These are phyloP conservation scores for Sakesphorus luctuosus DNA, from an alignment of 2,113 vertebrate species.

Conservation along the genomic window DNA sequence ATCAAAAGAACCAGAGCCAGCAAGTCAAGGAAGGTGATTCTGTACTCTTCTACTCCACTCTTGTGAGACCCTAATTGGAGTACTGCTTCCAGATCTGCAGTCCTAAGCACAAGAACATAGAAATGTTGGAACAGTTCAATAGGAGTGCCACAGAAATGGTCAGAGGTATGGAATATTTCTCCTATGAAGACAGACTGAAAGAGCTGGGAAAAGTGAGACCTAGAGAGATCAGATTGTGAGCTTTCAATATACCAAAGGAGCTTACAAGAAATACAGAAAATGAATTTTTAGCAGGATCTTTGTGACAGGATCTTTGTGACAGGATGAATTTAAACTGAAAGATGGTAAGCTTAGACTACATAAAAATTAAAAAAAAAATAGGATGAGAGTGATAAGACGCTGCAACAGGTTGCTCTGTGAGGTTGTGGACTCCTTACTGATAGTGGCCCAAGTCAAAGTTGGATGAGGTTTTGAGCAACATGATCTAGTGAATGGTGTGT, in stretches of 20 bases:
- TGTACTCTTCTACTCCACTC: not conserved
- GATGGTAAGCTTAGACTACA: not conserved
- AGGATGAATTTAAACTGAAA: not conserved
- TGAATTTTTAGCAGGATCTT: not conserved
- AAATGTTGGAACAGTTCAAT: not conserved
- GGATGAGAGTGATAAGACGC: not conserved
- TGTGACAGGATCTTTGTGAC: not conserved
- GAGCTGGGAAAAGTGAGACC: not conserved
- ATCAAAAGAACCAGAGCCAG: not conserved
- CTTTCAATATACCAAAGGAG: too few species aligned
- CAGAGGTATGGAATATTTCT: not conserved
- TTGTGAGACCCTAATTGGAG: not conserved
- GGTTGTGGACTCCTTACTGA: not conserved
- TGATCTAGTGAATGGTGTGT: not conserved
- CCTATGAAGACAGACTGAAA: not conserved
- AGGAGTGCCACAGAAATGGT: not conserved
- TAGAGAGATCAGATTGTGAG: not conserved
- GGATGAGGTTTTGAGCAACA: not conserved
- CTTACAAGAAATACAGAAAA: not conserved
- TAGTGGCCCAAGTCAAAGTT: not conserved
- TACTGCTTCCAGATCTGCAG: not conserved
- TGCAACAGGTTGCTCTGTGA: not conserved
- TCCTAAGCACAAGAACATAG: not conserved
- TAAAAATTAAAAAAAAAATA: not conserved
- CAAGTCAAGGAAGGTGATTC: not conserved